phyloP scores from a whole-genome alignment of 2,888 invertebrate genomes.

The Tenthredo notha region DNA sequence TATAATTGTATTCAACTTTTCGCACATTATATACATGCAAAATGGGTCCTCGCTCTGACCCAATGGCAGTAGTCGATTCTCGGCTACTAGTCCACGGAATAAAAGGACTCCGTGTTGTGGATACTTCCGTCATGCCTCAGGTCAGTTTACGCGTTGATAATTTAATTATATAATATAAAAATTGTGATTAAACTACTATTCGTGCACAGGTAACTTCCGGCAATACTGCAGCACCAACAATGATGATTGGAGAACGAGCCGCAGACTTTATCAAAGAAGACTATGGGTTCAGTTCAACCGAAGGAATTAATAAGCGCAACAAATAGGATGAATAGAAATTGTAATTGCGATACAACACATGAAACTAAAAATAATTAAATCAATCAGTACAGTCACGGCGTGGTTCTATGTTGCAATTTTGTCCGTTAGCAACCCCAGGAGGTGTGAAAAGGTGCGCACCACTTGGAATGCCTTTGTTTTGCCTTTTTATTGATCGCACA shows the following conservation, averaged over 20 bases:
- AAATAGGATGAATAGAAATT: background rate
- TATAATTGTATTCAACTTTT: too few relatives aligned
- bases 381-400: background rate
- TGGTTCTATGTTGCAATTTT: too few relatives aligned
- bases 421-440: too few relatives aligned
- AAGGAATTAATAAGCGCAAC: background rate
- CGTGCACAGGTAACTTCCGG: too few relatives aligned
- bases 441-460: too few relatives aligned
- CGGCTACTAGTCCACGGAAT: background rate
- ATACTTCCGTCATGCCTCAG: conserved; percentile 82
- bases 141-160: conserved; percentile 72
- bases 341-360: background rate
- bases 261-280: too few relatives aligned
- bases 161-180: background rate
- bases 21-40: too few relatives aligned
- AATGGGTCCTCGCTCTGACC: background rate
- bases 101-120: conserved; percentile 76
- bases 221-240: too few relatives aligned
- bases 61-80: background rate
- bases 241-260: too few relatives aligned
- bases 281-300: background rate
- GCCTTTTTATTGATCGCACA: too few relatives aligned
- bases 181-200: too few relatives aligned
- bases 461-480: too few relatives aligned
- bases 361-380: background rate